Percentiles rank a stretch among this genome's conserved stretches.
phyloP scores from a whole-genome alignment of 2,113 vertebrate species.

The Takifugu bimaculatus region DNA sequence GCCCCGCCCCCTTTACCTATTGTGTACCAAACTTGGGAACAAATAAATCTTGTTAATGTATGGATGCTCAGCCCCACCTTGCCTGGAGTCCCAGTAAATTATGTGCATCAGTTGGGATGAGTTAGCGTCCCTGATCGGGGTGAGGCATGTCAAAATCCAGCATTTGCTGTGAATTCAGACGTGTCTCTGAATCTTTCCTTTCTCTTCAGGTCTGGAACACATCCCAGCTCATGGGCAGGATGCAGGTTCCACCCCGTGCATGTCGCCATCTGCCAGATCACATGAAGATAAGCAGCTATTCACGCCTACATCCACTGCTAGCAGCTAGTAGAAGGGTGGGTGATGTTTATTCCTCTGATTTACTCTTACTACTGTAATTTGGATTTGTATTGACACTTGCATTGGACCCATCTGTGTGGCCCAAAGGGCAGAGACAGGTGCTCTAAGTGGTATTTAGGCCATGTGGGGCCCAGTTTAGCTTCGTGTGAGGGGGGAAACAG shows the following conservation, averaged over 20 bases:
- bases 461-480: constrained; percentile 42
- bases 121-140: too few relatives aligned
- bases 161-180: too few relatives aligned
- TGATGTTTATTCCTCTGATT: background rate
- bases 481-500: constrained; percentile 43
- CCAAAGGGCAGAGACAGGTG: constrained; percentile 52
- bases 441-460: constrained; percentile 48
- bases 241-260: background rate
- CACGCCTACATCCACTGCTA: background rate
- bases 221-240: background rate
- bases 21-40: too few relatives aligned
- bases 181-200: background rate
- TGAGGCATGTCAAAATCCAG: background rate
- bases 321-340: background rate
- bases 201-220: background rate
- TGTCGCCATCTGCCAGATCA: background rate
- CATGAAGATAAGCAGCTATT: background rate
- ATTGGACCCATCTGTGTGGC: background rate
- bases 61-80: too few relatives aligned
- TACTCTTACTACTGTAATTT: background rate
- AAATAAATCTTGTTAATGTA: too few relatives aligned
- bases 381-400: background rate
- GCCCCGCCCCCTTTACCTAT: too few relatives aligned
- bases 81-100: too few relatives aligned
- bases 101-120: too few relatives aligned